A percentile compares a stretch with the other conserved stretches of the same genome.
Evolutionary conservation across 2,113 vertebrate species (phyloP).

Genomic region (Crocuta crocuta): DNA sequence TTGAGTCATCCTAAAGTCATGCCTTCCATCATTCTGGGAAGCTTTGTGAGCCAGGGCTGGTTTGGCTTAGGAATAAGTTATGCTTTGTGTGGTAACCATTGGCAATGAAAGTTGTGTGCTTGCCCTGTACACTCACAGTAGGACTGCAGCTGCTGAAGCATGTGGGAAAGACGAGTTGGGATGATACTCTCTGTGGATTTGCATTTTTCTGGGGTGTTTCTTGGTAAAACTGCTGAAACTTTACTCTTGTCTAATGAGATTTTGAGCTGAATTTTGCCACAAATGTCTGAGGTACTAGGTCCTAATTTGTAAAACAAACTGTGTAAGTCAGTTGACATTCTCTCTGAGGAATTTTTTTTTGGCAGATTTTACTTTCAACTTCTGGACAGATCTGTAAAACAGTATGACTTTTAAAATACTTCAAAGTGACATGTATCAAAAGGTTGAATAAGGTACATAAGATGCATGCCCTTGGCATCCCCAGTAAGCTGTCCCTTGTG

Average conservation of each 20-base stretch:
- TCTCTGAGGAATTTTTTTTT: conserved; percentile 78
- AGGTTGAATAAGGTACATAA: conserved; percentile 39
- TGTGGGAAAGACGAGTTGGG: neutral
- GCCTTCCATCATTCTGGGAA: conserved; percentile 79
- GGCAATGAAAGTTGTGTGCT: conserved; percentile 60
- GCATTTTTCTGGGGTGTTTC: conserved; percentile 60
- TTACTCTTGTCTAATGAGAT: conserved; percentile 55
- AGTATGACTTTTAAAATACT: conserved; percentile 65
- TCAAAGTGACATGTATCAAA: conserved; percentile 50
- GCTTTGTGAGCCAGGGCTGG: conserved; percentile 71
- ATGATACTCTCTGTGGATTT: conserved; percentile 8
- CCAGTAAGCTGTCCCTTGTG: conserved; percentile 4
- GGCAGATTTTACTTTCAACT: conserved; percentile 78
- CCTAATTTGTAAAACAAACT: conserved; percentile 81
- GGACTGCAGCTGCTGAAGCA: conserved; percentile 53
- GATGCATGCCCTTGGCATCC: neutral
- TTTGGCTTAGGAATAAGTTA: conserved; percentile 77
- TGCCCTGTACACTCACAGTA: conserved; percentile 60
- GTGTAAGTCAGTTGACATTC: conserved; percentile 81
- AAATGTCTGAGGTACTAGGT: conserved; percentile 60
- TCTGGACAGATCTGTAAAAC: conserved; percentile 70
- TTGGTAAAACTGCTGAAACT: conserved; percentile 50
- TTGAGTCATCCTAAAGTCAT: conserved; percentile 80
- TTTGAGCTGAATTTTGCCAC: conserved; percentile 64
- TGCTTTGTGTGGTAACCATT: conserved; percentile 73